Conservation (phyloP, 2,113 vertebrate species). For the Erythrocercus mccallii region DNA sequence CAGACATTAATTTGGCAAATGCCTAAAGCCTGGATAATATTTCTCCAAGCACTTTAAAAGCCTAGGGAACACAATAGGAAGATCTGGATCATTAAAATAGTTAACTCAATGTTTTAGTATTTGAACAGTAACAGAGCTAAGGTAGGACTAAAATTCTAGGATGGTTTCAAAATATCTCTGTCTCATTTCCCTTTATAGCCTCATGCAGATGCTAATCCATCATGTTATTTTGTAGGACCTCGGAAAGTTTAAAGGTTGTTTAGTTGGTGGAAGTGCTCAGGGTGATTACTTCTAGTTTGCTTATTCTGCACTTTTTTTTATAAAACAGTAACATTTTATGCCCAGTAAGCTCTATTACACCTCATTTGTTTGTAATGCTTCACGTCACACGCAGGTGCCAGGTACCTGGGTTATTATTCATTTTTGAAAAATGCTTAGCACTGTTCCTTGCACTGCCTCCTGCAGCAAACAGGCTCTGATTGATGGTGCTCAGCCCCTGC, state of each 20-base stretch:
- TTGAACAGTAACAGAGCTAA: background rate
- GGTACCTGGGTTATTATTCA: conserved; percentile 42
- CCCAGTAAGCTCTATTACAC: conserved; percentile 56
- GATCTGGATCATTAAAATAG: background rate
- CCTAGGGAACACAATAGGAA: background rate
- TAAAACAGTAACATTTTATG: conserved; percentile 55
- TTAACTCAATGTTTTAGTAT: background rate
- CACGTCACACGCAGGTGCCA: conserved; percentile 48
- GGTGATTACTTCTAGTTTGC: conserved; percentile 52
- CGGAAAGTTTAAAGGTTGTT: conserved; percentile 65
- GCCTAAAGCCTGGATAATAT: background rate
- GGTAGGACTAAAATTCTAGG: background rate
- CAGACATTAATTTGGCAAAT: background rate
- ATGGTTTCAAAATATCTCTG: background rate
- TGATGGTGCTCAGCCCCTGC: conserved; percentile 23
- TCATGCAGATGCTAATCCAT: conserved; percentile 45
- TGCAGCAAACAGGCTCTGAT: conserved; percentile 37
- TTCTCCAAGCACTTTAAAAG: background rate
- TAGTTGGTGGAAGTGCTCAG: conserved; percentile 38
- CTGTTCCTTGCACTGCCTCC: conserved; percentile 21
- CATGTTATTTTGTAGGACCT: conserved; percentile 25
- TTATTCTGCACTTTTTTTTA: conserved; percentile 59
- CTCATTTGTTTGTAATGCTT: conserved; percentile 64
- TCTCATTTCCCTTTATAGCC: background rate
- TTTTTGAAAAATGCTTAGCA: conserved; percentile 63